A percentile compares a stretch with the other conserved stretches of the same genome.
phyloP scores from a whole-genome alignment of 2,888 invertebrate species.

The Chymomyza amoena region DNA sequence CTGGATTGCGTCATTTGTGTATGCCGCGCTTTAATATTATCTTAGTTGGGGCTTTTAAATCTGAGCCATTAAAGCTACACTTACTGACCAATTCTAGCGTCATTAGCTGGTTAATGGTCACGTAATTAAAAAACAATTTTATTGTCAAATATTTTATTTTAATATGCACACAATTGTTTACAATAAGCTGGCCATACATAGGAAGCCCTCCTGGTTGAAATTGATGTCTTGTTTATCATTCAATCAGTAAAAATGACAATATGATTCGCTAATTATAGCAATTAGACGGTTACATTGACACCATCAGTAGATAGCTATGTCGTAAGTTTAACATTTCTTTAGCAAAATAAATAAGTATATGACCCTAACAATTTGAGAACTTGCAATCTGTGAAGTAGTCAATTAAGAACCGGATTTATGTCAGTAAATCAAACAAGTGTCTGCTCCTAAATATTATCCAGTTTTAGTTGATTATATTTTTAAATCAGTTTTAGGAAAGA shows the following conservation, averaged over 20 bases:
- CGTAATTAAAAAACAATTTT: slow-evolving; percentile 60
- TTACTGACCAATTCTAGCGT: slow-evolving; percentile 11
- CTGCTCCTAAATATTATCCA: too few species aligned
- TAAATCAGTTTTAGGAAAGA: too few species aligned
- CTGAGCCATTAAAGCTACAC: background rate
- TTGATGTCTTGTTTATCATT: background rate
- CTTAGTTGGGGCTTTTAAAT: background rate
- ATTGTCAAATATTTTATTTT: slow-evolving; percentile 30
- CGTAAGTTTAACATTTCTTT: too few species aligned
- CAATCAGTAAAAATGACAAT: background rate
- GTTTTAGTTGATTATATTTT: too few species aligned
- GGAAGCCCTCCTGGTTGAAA: background rate
- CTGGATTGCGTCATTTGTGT: background rate
- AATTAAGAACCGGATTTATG: too few species aligned
- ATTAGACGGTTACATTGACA: background rate
- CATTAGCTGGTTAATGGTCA: slow-evolving; percentile 49
- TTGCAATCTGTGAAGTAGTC: too few species aligned
- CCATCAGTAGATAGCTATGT: too few species aligned
- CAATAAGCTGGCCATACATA: background rate
- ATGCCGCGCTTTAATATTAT: background rate
- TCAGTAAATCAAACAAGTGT: too few species aligned
- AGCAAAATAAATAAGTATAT: too few species aligned
- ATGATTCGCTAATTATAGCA: background rate
- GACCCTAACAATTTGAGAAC: too few species aligned
- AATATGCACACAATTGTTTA: slow-evolving; percentile 8